Evolutionary conservation across 2,797 vertebrate genomes (phyloP).

Genomic region (Poliocrania exsul): DNA sequence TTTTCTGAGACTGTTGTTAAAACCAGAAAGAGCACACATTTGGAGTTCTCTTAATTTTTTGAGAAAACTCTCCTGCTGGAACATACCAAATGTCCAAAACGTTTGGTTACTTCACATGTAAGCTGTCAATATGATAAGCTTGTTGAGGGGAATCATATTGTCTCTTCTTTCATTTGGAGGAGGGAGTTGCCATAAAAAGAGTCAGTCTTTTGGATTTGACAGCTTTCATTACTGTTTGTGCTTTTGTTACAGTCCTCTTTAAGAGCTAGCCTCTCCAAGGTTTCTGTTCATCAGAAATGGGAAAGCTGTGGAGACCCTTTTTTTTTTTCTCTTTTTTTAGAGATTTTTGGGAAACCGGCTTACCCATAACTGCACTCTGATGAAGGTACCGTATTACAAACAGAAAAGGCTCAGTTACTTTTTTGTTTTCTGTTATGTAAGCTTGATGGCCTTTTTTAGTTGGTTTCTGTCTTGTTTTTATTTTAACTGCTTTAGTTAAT

Average conservation of each 20-base stretch:
- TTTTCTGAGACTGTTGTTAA: not conserved
- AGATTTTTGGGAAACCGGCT: conserved; percentile 16
- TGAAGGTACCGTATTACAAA: not conserved
- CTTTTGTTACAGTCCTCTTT: not conserved
- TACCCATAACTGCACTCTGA: not conserved
- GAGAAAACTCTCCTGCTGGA: not conserved
- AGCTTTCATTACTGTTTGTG: not conserved
- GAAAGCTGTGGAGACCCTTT: not conserved
- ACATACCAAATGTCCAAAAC: not conserved
- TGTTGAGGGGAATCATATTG: not conserved
- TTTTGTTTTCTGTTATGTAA: not conserved
- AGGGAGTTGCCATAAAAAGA: not conserved
- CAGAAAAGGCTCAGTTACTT: not conserved
- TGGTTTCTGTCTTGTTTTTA: not conserved
- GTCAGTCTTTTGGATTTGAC: not conserved
- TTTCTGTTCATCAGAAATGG: not conserved
- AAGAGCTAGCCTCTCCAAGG: not conserved
- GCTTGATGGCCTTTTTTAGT: not conserved
- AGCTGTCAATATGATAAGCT: not conserved
- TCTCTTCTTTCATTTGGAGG: not conserved
- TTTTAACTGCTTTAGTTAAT: not conserved
- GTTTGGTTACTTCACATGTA: not conserved
- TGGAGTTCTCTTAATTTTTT: not conserved
- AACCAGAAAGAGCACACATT: not conserved
- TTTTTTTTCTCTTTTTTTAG: not conserved